Percentiles rank a stretch among this genome's conserved stretches.
These are phyloP conservation scores for Mythimna vitellina DNA, from an alignment of 2,888 invertebrate species.

Conservation along the genomic window DNA sequence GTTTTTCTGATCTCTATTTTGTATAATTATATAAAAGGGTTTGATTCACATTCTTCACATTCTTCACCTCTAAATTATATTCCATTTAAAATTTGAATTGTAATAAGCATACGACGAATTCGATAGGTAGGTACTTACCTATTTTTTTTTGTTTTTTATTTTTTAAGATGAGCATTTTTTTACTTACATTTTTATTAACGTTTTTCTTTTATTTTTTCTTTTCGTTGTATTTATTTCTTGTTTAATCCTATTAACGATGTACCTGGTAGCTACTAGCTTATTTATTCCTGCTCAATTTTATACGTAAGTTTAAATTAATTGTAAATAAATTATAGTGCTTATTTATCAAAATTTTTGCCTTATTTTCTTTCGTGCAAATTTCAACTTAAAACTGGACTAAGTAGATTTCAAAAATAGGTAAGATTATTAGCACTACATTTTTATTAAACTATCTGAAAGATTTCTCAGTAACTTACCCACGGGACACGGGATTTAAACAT, in stretches of 20 bases:
- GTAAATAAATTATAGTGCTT: slow-evolving; percentile 45
- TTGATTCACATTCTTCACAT: too few species aligned
- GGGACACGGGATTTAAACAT: too few species aligned
- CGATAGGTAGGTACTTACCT: too few species aligned
- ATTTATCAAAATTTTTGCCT: slow-evolving; percentile 15
- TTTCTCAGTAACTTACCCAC: too few species aligned
- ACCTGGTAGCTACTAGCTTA: slow-evolving; percentile 62
- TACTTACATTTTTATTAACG: too few species aligned
- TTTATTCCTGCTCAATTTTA: slow-evolving; percentile 38
- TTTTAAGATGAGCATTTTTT: not conserved
- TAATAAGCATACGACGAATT: too few species aligned
- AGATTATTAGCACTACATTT: too few species aligned
- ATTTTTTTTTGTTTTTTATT: too few species aligned
- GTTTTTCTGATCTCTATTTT: too few species aligned
- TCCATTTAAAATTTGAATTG: too few species aligned
- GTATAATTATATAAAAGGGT: not conserved
- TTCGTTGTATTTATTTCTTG: slow-evolving; percentile 22
- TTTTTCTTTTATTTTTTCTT: not conserved
- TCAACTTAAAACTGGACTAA: not conserved
- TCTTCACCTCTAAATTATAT: not conserved
- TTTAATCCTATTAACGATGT: slow-evolving; percentile 55
- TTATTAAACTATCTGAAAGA: too few species aligned
- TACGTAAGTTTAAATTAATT: slow-evolving; percentile 12
- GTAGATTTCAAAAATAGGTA: not conserved
- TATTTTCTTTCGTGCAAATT: not conserved